These are phyloP conservation scores for Caenorhabditis wallacei DNA, from an alignment of 2,888 invertebrate genomes.

Conservation along the genomic window DNA sequence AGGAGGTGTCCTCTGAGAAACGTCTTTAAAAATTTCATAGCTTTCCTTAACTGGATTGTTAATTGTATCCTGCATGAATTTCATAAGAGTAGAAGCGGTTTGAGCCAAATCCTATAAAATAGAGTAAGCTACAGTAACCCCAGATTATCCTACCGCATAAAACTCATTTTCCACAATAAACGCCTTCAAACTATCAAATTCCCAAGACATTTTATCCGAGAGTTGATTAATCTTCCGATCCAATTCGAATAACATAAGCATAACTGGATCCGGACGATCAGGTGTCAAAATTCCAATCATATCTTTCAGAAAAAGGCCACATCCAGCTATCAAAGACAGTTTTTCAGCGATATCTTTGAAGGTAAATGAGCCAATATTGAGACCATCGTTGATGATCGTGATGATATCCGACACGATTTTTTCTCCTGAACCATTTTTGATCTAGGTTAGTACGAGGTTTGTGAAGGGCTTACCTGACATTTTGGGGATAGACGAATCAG, in stretches of 20 bases:
- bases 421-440: too few relatives aligned
- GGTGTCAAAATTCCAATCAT: constrained; percentile 30
- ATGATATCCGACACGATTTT: constrained; percentile 15
- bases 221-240: constrained; percentile 29
- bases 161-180: constrained; percentile 38
- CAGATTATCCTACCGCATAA: too few relatives aligned
- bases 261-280: constrained; percentile 21
- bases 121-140: not conserved
- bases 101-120: constrained; percentile 23
- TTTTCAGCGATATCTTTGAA: constrained; percentile 26
- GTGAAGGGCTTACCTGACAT: constrained; percentile 4
- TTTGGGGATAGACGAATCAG: not conserved
- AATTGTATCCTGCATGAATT: constrained; percentile 33
- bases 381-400: constrained; percentile 21
- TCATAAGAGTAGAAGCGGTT: constrained; percentile 35
- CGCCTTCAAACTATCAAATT: constrained; percentile 36
- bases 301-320: constrained; percentile 13
- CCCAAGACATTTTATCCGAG: constrained; percentile 32
- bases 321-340: constrained; percentile 13
- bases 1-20: constrained; percentile 9
- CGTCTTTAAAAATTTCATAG: constrained; percentile 22
- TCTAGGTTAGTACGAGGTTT: not conserved
- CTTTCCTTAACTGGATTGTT: constrained; percentile 15
- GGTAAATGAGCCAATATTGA: constrained; percentile 10
- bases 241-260: constrained; percentile 23